Evolutionary conservation across 53 echinoderm and acorn worm genomes (phyloP), one percentile per base, ranked within the genome.

Genomic region (Holothuria leucospilota): DNA sequence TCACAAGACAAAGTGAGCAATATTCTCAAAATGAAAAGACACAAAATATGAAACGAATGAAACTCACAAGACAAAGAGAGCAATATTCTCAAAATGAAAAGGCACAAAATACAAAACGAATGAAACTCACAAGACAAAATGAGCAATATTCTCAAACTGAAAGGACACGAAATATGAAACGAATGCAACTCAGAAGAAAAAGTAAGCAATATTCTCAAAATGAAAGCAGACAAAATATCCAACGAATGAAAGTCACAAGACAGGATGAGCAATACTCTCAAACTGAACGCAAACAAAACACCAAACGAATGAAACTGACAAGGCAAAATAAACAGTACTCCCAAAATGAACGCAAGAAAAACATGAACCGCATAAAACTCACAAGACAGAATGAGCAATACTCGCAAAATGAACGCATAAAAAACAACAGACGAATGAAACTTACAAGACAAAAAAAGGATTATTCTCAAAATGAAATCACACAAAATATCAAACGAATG

Each of bases 31-130:
- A 60, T 2, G 82, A 82, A 63, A 63, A 0, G 42, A 1, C 29
- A 8, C 39, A 82, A 82, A 82, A 63, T 13, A 63, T 29, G 11
- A 82, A 62, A n/a, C n/a, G n/a, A n/a, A n/a, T n/a, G n/a, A n/a
- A n/a, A n/a, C n/a, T n/a, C n/a, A n/a, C n/a, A n/a, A 41, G 66
- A 29, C 14, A 56, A 15, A 59, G 4, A 15, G 28, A 28, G 10
- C 20, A 78, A 12, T 78, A 78, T 59, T 52, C 58, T 52, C 56
- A 77, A n/a, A 23, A 77, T n/a, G 77, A 77, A 51, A 53, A 53
- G n/a, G 14, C 27, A 25, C 30, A 26, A 78, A 78, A 78, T 16
- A 16, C 27, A 78, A 4, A 14, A 23, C n/a, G n/a, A n/a, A n/a
- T n/a, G n/a, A n/a, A n/a, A n/a, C n/a, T n/a, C n/a, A n/a, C n/a